These are phyloP conservation scores for Xestia ashworthii DNA, from an alignment of 2,888 invertebrate species.

Conservation along the genomic window DNA sequence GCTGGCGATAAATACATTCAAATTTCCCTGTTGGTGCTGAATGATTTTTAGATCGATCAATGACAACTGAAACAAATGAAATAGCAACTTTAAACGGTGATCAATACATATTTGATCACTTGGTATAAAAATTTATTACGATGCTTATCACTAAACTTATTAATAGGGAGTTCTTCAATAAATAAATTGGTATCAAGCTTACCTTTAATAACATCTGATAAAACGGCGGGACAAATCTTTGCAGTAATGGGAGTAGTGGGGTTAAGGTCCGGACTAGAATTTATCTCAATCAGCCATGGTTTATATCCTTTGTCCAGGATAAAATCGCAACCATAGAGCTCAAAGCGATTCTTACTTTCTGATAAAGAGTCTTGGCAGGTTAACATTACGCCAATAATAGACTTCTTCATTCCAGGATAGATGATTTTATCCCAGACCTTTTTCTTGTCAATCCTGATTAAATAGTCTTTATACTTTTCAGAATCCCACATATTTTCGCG, in stretches of 20 bases:
- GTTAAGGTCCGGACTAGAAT: constrained; percentile 96
- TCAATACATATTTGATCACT: neutral
- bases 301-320: constrained; percentile 95
- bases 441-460: constrained; percentile 89
- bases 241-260: constrained; percentile 96
- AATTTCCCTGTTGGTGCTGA: constrained; percentile 90
- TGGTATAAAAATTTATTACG: neutral
- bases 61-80: constrained; percentile 85
- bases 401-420: constrained; percentile 96
- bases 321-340: constrained; percentile 98
- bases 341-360: constrained; percentile 94
- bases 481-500: constrained; percentile 96
- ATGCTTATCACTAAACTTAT: neutral
- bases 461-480: constrained; percentile 92
- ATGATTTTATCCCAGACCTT: constrained; percentile 94
- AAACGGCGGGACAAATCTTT: constrained; percentile 94
- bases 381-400: constrained; percentile 95
- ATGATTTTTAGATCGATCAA: constrained; percentile 85
- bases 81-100: neutral
- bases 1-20: constrained; percentile 88
- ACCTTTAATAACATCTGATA: constrained; percentile 97
- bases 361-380: constrained; percentile 94
- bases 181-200: constrained; percentile 39
- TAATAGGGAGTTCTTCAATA: neutral
- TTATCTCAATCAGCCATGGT: constrained; percentile 98